These are phyloP conservation scores for Margaritifera margaritifera DNA, from an alignment of 2,888 invertebrate species.

Conservation along the genomic window DNA sequence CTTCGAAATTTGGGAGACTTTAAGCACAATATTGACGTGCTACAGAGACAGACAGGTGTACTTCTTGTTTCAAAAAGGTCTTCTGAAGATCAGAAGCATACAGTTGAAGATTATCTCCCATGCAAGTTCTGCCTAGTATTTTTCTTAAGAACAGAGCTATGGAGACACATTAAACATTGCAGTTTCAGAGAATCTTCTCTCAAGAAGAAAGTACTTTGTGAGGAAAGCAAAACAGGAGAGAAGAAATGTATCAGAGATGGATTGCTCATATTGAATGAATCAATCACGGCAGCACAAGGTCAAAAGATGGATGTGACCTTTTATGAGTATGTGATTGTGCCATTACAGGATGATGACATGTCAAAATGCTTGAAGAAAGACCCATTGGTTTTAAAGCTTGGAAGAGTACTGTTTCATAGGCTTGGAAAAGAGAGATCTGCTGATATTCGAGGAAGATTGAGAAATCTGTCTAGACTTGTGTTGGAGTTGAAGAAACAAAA, in stretches of 20 bases:
- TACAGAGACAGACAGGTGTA: constrained; percentile 2
- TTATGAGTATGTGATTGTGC: neutral
- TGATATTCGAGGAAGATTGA: constrained; percentile 3
- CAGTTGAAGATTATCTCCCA: constrained; percentile 10
- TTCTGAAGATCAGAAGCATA: neutral
- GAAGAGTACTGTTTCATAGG: neutral
- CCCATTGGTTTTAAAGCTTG: constrained; percentile 1
- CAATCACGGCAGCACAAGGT: neutral
- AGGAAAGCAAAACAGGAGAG: constrained; percentile 1
- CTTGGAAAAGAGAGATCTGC: constrained; percentile 4
- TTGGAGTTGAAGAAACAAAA: neutral
- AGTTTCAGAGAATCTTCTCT: constrained; percentile 3
- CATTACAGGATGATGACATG: neutral
- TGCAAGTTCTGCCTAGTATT: constrained; percentile 10
- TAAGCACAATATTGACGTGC: constrained; percentile 3
- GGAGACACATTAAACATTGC: constrained; percentile 12
- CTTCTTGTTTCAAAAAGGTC: neutral
- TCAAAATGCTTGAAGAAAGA: constrained; percentile 2
- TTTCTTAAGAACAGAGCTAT: constrained; percentile 8
- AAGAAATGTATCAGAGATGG: constrained; percentile 2
- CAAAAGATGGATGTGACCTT: neutral
- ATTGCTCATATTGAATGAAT: constrained; percentile 3
- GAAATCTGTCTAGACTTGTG: constrained; percentile 2
- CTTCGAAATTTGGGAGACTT: constrained; percentile 1
- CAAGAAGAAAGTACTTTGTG: neutral